Percentiles rank a stretch among this genome's conserved stretches.
These are phyloP conservation scores for Apotomis capreana DNA, from an alignment of 2,888 invertebrate species.

Conservation along the genomic window DNA sequence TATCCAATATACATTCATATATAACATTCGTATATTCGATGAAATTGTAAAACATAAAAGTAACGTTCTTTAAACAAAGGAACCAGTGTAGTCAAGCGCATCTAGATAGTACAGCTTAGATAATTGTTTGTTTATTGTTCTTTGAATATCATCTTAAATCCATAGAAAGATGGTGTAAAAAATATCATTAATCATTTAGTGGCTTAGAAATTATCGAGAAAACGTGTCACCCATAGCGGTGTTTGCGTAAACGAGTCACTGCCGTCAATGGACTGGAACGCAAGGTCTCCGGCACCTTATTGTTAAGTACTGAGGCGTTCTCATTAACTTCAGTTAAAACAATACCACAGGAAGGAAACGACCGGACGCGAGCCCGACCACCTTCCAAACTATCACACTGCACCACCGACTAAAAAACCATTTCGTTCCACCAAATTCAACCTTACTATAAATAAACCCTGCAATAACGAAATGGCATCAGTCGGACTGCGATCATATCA, in stretches of 20 bases:
- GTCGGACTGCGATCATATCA: conserved; percentile 68
- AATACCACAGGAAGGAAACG: conserved; percentile 82
- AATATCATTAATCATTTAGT: conserved; percentile 39
- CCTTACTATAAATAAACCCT: conserved; percentile 77
- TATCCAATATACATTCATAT: too few species aligned
- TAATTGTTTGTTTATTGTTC: too few species aligned
- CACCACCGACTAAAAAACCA: conserved; percentile 58
- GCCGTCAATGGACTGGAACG: conserved; percentile 80
- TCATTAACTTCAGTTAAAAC: conserved; percentile 78
- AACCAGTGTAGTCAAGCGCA: too few species aligned
- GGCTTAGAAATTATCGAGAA: conserved; percentile 60
- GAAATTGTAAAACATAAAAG: too few species aligned
- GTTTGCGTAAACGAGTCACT: conserved; percentile 75
- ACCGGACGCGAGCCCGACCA: conserved; percentile 66
- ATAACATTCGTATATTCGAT: too few species aligned
- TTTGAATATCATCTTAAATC: neutral
- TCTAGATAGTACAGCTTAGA: too few species aligned
- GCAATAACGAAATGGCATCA: conserved; percentile 75
- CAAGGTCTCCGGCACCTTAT: conserved; percentile 79
- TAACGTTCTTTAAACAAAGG: too few species aligned
- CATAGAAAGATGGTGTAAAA: neutral
- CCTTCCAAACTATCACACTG: conserved; percentile 72
- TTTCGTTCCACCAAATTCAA: conserved; percentile 77
- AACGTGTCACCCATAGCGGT: conserved; percentile 70
- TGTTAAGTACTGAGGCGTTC: conserved; percentile 76